These are phyloP conservation scores for Limnephilus marmoratus DNA, from an alignment of 2,888 invertebrate species.

Conservation along the genomic window DNA sequence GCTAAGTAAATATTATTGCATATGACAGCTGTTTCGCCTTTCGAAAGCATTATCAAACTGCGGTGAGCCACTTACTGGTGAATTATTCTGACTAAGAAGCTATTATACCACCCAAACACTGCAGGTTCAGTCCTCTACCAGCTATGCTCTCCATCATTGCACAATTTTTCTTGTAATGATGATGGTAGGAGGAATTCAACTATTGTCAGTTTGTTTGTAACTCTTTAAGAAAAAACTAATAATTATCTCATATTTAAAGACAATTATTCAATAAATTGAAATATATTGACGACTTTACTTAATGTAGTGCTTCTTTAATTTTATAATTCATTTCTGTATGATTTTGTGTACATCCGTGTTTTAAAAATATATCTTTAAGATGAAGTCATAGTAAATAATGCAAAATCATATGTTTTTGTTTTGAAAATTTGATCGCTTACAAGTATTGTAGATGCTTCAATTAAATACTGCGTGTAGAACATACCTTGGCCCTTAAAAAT, in stretches of 20 bases:
- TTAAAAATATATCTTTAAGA: neutral
- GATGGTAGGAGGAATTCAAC: neutral
- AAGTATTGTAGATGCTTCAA: too few relatives aligned
- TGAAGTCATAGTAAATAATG: too few relatives aligned
- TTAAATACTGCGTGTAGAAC: too few relatives aligned
- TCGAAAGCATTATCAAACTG: too few relatives aligned
- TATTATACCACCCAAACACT: neutral
- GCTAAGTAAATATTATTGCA: too few relatives aligned
- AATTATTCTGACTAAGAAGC: neutral
- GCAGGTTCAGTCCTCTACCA: neutral
- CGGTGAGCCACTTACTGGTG: too few relatives aligned
- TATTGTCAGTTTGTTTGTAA: neutral
- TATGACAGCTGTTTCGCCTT: too few relatives aligned
- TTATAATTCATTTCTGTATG: neutral
- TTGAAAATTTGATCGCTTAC: too few relatives aligned
- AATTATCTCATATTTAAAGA: neutral
- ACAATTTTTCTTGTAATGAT: neutral
- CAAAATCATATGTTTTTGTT: too few relatives aligned
- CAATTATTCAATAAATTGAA: neutral
- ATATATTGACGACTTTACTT: neutral
- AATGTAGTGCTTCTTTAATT: neutral
- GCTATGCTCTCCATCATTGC: neutral
- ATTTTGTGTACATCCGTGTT: neutral
- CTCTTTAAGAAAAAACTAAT: neutral
- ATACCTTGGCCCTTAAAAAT: too few relatives aligned